Evolutionary conservation across 2,113 vertebrate genomes (phyloP).

Genomic region (Andinoacara biseriatus): DNA sequence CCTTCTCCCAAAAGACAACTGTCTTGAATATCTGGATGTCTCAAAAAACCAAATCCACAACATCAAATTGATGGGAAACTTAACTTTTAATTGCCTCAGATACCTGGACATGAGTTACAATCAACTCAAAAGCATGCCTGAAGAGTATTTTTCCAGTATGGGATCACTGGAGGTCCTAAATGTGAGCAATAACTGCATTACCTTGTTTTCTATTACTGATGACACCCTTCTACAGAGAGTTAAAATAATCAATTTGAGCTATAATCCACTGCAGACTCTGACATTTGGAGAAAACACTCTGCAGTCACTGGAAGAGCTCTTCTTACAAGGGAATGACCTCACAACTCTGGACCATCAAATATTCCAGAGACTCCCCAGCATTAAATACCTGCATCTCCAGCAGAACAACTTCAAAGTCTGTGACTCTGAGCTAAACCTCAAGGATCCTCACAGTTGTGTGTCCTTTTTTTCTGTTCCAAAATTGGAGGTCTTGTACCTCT

Average conservation of each 20-base stretch:
- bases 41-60: slow-evolving; percentile 88
- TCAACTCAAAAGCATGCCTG: slow-evolving; percentile 83
- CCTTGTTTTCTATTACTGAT: slow-evolving; percentile 70
- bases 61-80: slow-evolving; percentile 62
- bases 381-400: slow-evolving; percentile 84
- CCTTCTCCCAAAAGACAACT: slow-evolving; percentile 81
- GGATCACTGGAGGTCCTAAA: slow-evolving; percentile 86
- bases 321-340: slow-evolving; percentile 85
- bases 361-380: slow-evolving; percentile 82
- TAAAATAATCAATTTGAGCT: slow-evolving; percentile 85
- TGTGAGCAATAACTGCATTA: slow-evolving; percentile 91
- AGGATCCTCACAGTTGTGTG: slow-evolving; percentile 74
- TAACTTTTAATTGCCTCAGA: slow-evolving; percentile 72
- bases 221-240: slow-evolving; percentile 72
- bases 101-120: slow-evolving; percentile 94
- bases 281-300: slow-evolving; percentile 69
- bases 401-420: slow-evolving; percentile 85
- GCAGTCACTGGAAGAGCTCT: slow-evolving; percentile 78
- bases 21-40: slow-evolving; percentile 84
- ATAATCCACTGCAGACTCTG: slow-evolving; percentile 84
- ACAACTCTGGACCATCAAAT: slow-evolving; percentile 72
- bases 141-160: slow-evolving; percentile 84
- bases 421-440: slow-evolving; percentile 19
- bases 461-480: slow-evolving; percentile 77
- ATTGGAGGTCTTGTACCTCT: slow-evolving; percentile 84